Base-by-base conservation (phyloP, 2,888 invertebrate species). In the Seira ritae region DNA sequence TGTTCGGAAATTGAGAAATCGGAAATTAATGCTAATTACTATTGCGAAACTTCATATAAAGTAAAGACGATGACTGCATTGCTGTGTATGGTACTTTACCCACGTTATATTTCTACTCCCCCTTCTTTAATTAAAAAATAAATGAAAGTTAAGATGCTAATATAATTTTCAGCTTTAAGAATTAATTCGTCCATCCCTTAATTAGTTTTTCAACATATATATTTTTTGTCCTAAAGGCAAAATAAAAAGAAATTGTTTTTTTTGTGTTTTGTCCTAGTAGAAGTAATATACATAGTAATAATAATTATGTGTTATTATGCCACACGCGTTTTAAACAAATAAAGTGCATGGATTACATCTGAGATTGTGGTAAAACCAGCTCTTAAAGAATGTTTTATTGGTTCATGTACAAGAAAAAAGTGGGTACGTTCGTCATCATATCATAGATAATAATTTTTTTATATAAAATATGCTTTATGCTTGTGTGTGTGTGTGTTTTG, bases 1-100 rank as follows among this genome's bases (percentile, higher is more conserved):
- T 17, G n/a, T 70, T 70, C 70, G 70, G 70, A 70, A 70, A 70
- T 70, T 70, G 70, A 70, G 70, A 70, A 70, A 70, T 70, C 42
- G 70, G 70, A 70, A 46, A 70, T 70, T 70, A 70, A 70, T 42
- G 46, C 42, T 42, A 70, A 70, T 37, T 70, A 70, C 42, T 20
- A 70, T 42, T 37, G 31, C 19, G 37, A 70, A 42, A 46, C 50
- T 17, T 37, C n/a, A 42, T 19, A 70, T 31, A 23, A 15, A 10
- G 31, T 31, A 31, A 4, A 31, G 31, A 2, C 1, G 1, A 31
- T 68, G 24, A 31, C 15, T 68, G 31, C 31, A 31, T 68, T 23
- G 15, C 2, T 20, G n/a, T 66, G 20, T 22, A 66, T 66, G 23
- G 24, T 8, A 23, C 23, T 12, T 62, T 66, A 22, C 31, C 31